phyloP scores from a whole-genome alignment of 2,888 invertebrate species.

The Leptopterna dolabrata region DNA sequence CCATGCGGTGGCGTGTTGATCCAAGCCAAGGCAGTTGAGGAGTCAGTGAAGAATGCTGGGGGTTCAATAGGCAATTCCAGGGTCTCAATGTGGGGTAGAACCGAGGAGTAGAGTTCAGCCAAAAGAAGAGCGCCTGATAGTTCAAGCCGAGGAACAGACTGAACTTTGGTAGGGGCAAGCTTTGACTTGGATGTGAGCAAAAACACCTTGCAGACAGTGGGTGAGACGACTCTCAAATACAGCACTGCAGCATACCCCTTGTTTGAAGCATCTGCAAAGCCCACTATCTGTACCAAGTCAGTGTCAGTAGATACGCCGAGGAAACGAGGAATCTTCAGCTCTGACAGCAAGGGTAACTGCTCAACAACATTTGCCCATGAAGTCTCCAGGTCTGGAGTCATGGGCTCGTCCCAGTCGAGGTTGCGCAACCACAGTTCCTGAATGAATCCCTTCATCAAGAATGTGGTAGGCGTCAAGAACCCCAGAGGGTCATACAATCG shows the following conservation, averaged over 20 bases:
- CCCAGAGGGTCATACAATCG: conserved; percentile 41
- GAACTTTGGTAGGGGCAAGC: conserved; percentile 59
- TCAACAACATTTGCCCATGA: not conserved
- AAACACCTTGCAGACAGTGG: not conserved
- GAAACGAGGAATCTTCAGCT: not conserved
- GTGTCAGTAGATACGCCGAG: not conserved
- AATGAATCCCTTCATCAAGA: conserved; percentile 23
- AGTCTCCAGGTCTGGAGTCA: not conserved
- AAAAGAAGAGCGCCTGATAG: conserved; percentile 60
- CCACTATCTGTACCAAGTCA: not conserved
- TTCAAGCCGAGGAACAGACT: conserved; percentile 62
- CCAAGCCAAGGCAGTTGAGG: conserved; percentile 60
- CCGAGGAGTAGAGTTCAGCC: conserved; percentile 18
- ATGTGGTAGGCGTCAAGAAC: not conserved
- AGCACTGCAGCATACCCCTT: conserved; percentile 22
- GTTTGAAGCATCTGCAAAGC: conserved; percentile 15
- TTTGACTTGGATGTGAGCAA: conserved; percentile 57
- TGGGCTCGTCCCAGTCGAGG: conserved; percentile 17
- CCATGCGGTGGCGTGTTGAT: not conserved
- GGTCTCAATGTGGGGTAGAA: not conserved
- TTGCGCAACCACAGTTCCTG: conserved; percentile 18
- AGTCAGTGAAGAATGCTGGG: conserved; percentile 62
- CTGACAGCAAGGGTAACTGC: not conserved
- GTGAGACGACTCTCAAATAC: conserved; percentile 38
- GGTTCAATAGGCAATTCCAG: not conserved